These are phyloP conservation scores for Chaenogobius annularis DNA, from an alignment of 2,113 vertebrate species.

Conservation along the genomic window DNA sequence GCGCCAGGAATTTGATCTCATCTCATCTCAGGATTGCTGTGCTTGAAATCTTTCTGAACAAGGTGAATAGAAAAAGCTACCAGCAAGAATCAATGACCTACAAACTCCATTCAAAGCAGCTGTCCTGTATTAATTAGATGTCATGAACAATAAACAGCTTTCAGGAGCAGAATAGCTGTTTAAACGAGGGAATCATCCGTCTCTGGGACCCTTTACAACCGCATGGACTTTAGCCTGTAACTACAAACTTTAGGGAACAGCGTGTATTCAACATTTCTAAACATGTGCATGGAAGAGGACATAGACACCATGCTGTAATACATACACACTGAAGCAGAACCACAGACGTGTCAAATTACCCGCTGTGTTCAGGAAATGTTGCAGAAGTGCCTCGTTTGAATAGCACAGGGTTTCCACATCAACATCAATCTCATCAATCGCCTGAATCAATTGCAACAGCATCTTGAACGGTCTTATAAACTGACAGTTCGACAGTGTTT, in stretches of 20 bases:
- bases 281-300: background rate
- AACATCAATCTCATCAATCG: too few species aligned
- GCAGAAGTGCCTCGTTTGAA: background rate
- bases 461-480: too few species aligned
- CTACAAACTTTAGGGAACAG: conserved; percentile 27
- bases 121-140: conserved; percentile 63
- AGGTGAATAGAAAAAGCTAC: conserved; percentile 27
- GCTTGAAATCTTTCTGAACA: too few species aligned
- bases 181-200: conserved; percentile 52
- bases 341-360: background rate
- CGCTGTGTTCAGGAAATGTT: background rate
- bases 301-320: background rate
- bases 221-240: conserved; percentile 47
- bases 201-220: conserved; percentile 58
- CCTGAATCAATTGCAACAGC: too few species aligned
- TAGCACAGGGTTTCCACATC: background rate
- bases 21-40: too few species aligned
- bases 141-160: conserved; percentile 72
- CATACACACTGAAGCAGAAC: background rate
- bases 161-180: conserved; percentile 64
- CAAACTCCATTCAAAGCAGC: conserved; percentile 53
- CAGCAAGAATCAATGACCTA: conserved; percentile 60
- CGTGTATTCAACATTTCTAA: conserved; percentile 7
- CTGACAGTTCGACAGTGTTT: too few species aligned
- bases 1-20: too few species aligned